Conservation (phyloP, 2,888 invertebrate species). For the Pseudeuparius sepicola region DNA sequence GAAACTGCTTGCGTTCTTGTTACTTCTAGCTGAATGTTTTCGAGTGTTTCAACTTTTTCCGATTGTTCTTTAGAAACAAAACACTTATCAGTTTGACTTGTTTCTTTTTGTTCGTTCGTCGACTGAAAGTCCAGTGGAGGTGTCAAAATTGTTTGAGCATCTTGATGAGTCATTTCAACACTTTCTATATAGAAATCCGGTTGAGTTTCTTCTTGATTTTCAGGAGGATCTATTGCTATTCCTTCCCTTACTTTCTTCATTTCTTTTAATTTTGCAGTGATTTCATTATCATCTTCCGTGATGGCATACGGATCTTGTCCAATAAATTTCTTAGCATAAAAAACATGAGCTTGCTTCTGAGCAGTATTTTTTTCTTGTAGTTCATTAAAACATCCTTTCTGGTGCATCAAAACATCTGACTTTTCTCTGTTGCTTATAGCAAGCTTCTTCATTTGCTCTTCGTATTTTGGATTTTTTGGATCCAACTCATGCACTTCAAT, state of each 20-base stretch:
- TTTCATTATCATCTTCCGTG: no score
- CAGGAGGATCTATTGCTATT: conserved; percentile 1
- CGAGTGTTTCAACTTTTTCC: not conserved
- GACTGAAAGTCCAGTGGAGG: no score
- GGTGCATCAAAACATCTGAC: conserved; percentile 28
- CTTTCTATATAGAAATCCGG: no score
- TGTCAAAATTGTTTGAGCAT: no score
- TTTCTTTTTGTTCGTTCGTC: not conserved
- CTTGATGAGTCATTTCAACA: no score
- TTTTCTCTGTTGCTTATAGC: conserved; percentile 29
- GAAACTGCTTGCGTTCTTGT: no score
- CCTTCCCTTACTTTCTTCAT: no score
- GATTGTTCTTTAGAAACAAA: no score
- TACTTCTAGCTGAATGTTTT: not conserved
- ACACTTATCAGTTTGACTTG: not conserved
- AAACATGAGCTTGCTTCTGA: no score
- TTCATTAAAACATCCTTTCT: conserved; percentile 33
- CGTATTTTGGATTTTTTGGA: conserved; percentile 25
- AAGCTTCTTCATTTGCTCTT: conserved; percentile 29
- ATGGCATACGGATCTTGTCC: no score
- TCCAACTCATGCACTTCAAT: conserved; percentile 18
- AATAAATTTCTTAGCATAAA: no score
- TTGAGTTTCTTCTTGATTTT: not conserved
- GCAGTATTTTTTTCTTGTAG: conserved; percentile 32
- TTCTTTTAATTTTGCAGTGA: no score